Conservation (phyloP, 2,113 vertebrate genomes). For the Microtus montanus region DNA sequence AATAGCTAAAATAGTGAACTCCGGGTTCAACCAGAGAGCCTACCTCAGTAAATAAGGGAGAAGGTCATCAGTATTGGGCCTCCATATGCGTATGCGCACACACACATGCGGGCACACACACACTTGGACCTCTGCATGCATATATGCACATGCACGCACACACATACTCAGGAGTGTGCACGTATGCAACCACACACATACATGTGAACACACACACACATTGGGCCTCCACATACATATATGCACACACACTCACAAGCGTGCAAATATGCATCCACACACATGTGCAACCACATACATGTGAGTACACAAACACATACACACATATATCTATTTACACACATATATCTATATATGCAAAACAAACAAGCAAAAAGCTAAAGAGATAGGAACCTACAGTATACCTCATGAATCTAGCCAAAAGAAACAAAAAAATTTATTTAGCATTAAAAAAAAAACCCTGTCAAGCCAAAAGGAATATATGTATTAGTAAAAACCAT, state of each 20-base stretch:
- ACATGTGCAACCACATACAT: not conserved
- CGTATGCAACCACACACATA: not conserved
- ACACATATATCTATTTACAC: not conserved
- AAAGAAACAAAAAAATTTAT: not conserved
- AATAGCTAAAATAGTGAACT: not conserved
- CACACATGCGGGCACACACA: not conserved
- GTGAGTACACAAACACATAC: not conserved
- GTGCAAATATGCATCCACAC: too few relatives aligned
- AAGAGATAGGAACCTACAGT: not conserved
- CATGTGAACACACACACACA: not conserved
- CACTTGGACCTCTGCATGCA: too few relatives aligned
- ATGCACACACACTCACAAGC: not conserved
- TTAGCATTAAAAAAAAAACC: not conserved
- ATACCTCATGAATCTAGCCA: not conserved
- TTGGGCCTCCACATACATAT: not conserved
- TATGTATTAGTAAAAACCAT: conserved; percentile 11
- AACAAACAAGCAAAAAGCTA: not conserved
- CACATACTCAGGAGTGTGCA: not conserved
- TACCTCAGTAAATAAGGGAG: not conserved
- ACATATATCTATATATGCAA: not conserved
- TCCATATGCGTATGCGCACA: not conserved
- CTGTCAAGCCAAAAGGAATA: not conserved
- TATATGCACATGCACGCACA: not conserved
- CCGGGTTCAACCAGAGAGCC: not conserved
- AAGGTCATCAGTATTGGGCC: not conserved